These are phyloP conservation scores for Etia nguti DNA, from an alignment of 2,113 vertebrate genomes.

Conservation along the genomic window DNA sequence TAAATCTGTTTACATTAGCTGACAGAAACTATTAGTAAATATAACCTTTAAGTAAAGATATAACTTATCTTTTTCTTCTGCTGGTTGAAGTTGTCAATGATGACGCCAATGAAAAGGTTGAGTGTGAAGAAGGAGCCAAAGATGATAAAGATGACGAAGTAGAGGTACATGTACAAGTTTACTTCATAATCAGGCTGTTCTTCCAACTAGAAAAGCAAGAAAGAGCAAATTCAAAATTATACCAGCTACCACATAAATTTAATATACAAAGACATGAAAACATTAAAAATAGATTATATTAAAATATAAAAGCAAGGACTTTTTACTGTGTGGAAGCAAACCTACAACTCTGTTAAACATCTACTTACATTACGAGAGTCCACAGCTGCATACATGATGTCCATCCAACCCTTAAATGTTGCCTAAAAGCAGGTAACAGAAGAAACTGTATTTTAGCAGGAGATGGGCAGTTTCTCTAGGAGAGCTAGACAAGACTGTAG, in stretches of 20 bases:
- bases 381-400: conserved; percentile 79
- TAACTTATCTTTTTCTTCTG: conserved; percentile 99
- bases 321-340: background rate
- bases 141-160: conserved; percentile 97
- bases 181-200: conserved; percentile 86
- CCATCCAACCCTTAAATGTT: conserved; percentile 80
- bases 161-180: conserved; percentile 93
- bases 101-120: conserved; percentile 97
- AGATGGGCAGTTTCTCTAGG: background rate
- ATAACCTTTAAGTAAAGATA: conserved; percentile 67
- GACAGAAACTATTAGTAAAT: background rate
- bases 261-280: background rate
- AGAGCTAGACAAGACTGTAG: background rate
- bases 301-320: background rate
- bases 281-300: background rate
- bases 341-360: background rate
- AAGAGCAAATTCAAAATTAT: background rate
- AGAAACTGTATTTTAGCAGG: background rate
- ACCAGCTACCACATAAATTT: background rate
- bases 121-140: conserved; percentile 98
- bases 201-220: conserved; percentile 59
- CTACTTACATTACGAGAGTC: conserved; percentile 70
- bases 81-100: conserved; percentile 99
- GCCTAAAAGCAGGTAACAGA: conserved; percentile 53
- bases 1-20: background rate